Conservation (phyloP, 2,888 invertebrate genomes). For the Caenorhabditis auriculariae region DNA sequence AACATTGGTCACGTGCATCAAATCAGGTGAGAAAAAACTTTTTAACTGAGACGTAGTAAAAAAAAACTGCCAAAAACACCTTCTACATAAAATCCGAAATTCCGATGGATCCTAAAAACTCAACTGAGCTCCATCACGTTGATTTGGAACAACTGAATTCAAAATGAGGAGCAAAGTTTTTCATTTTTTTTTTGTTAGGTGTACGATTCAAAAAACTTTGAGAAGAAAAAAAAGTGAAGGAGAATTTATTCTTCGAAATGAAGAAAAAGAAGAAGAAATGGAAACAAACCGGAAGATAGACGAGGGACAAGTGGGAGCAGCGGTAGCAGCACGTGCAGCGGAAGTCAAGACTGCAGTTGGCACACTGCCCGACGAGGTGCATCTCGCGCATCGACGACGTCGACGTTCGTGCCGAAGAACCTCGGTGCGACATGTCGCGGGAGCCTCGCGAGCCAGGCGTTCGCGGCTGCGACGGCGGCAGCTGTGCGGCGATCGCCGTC, state of each 20-base stretch:
- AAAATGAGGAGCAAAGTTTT: no score
- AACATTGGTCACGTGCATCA: no score
- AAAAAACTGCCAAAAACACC: no score
- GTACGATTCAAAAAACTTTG: not conserved
- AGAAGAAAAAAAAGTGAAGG: not conserved
- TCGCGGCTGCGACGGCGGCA: conserved; percentile 8
- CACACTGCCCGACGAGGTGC: conserved; percentile 44
- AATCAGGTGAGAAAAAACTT: no score
- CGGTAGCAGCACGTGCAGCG: conserved; percentile 44
- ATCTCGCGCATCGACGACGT: conserved; percentile 31
- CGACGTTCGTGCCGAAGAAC: conserved; percentile 22
- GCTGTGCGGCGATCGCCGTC: conserved; percentile 26
- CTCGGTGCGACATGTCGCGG: conserved; percentile 19
- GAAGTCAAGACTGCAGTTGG: conserved; percentile 41
- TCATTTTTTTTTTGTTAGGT: no score
- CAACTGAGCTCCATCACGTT: no score
- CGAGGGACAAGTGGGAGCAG: conserved; percentile 42
- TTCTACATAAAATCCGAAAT: no score
- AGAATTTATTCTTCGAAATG: not conserved
- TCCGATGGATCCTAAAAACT: no score
- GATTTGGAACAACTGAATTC: no score
- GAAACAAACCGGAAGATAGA: conserved; percentile 43
- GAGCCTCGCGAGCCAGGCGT: conserved; percentile 16
- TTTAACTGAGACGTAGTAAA: no score
- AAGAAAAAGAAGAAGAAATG: conserved; percentile 1